Conservation (phyloP, 2,113 vertebrate species). For the Mastomys natalensis region DNA sequence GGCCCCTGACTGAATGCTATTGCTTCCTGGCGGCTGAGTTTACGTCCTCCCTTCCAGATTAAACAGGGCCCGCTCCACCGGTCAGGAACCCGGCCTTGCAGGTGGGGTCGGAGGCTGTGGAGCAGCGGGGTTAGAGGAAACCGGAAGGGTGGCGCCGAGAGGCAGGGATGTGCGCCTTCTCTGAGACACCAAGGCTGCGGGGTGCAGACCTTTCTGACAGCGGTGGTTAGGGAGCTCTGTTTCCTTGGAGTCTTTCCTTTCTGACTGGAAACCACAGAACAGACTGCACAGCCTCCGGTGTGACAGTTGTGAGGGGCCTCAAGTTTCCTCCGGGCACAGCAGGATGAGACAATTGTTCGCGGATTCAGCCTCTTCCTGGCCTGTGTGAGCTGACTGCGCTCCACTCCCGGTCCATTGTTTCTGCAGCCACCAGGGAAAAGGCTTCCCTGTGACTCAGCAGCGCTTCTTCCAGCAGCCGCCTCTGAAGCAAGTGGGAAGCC, state of each 20-base stretch:
- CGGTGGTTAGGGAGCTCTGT: background rate
- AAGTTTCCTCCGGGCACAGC: background rate
- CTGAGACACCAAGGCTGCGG: background rate
- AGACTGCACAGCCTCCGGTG: background rate
- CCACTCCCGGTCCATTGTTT: background rate
- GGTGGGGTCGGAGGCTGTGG: background rate
- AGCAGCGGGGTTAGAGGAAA: background rate
- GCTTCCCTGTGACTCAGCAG: conserved; percentile 46
- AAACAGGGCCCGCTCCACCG: background rate
- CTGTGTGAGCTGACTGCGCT: background rate
- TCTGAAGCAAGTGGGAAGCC: conserved; percentile 6
- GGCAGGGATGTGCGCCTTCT: background rate
- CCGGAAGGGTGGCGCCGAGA: background rate
- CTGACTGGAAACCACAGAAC: rapidly evolving
- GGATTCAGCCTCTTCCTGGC: conserved; percentile 66
- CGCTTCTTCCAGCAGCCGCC: background rate
- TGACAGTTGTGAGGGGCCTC: background rate
- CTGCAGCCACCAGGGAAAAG: background rate
- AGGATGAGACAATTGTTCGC: conserved; percentile 45
- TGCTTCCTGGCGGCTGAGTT: conserved; percentile 7
- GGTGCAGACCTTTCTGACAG: background rate
- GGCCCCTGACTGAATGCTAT: background rate
- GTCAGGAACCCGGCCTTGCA: background rate
- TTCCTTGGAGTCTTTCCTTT: background rate
- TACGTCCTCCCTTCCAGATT: conserved; percentile 12